Evolutionary conservation across 2,113 vertebrate species (phyloP).

Genomic region (Dryoscopus gambensis): DNA sequence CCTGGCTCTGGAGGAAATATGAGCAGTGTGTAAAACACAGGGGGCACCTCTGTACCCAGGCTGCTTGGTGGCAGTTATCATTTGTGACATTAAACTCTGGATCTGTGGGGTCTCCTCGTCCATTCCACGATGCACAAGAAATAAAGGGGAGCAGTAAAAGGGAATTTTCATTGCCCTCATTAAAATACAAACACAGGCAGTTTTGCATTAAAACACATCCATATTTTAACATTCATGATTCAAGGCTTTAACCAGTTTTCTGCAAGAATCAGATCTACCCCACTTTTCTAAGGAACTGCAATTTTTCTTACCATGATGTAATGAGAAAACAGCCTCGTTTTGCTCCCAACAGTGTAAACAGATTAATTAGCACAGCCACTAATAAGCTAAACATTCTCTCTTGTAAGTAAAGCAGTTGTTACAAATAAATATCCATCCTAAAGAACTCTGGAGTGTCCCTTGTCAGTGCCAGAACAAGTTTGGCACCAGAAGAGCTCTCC

Average conservation of each 20-base stretch:
- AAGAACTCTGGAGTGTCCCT: neutral
- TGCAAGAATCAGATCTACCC: neutral
- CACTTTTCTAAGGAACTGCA: neutral
- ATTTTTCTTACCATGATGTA: neutral
- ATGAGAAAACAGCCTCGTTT: neutral
- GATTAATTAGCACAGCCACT: neutral
- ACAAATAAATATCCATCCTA: neutral
- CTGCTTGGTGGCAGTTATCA: neutral
- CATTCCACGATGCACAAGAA: neutral
- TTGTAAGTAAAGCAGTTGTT: neutral
- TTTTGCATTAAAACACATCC: neutral
- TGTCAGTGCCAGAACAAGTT: neutral
- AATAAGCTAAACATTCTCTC: neutral
- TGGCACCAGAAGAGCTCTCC: neutral
- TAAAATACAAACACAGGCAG: neutral
- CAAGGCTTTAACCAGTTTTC: neutral
- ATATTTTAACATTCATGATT: neutral
- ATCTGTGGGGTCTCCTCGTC: neutral
- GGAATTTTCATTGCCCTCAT: neutral
- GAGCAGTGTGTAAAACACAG: neutral
- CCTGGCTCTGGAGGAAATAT: neutral
- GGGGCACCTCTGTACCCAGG: neutral
- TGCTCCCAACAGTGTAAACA: neutral
- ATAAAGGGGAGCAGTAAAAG: neutral
- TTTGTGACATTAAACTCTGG: neutral